These are phyloP conservation scores for Drosophila antonietae DNA, from an alignment of 2,888 invertebrate genomes.

Conservation along the genomic window DNA sequence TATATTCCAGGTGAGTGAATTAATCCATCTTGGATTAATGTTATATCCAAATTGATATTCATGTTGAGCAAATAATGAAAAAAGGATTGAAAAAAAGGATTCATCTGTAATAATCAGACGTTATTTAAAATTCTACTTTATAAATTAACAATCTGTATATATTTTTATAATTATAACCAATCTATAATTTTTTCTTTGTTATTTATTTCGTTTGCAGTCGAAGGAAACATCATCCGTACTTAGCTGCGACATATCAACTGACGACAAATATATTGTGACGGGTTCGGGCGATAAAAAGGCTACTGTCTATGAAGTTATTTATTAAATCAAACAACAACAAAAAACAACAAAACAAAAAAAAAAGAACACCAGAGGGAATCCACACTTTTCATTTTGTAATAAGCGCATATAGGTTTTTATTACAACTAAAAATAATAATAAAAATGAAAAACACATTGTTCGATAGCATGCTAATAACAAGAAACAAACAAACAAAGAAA, in stretches of 20 bases:
- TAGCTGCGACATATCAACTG: constrained; percentile 98
- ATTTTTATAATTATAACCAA: neutral
- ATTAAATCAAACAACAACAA: constrained; percentile 85
- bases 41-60: neutral
- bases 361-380: constrained; percentile 51
- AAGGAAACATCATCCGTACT: constrained; percentile 99
- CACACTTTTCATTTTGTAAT: constrained; percentile 77
- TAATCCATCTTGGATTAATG: neutral
- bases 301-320: constrained; percentile 98
- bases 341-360: constrained; percentile 17
- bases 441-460: constrained; percentile 50
- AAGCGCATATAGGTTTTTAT: constrained; percentile 79
- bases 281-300: constrained; percentile 99
- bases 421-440: constrained; percentile 54
- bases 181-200: constrained; percentile 6
- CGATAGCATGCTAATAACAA: constrained; percentile 49
- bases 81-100: too few relatives aligned
- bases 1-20: constrained; percentile 95
- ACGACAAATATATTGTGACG: constrained; percentile 99
- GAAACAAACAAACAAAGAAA: constrained; percentile 29
- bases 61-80: neutral
- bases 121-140: neutral
- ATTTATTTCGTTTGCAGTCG: constrained; percentile 86
- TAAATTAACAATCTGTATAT: neutral
- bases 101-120: neutral